Evolutionary conservation across 2,888 invertebrate genomes (phyloP), one percentile per base, ranked within the genome.

Genomic region (Nineta flava): DNA sequence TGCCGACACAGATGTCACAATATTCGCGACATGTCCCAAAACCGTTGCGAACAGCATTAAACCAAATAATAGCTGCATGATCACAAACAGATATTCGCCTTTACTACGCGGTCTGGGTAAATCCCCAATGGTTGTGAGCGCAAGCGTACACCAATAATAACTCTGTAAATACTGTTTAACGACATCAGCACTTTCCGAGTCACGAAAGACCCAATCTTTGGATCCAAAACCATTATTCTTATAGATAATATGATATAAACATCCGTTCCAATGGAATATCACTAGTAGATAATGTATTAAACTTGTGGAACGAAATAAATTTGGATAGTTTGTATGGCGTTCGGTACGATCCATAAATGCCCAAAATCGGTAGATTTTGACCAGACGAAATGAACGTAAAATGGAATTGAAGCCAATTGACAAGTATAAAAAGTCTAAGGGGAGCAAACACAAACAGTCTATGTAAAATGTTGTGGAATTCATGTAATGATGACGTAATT

Each of bases 221-320:
- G 87, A 87, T 62, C 91, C 91, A 71, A 92, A 92, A 59, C 90
- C 91, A 73, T 90, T 86, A 75, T 91, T 91, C 75, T 91, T 90
- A 77, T 88, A 84, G 67, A 94, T 90, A 68, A 96, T 86, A 77
- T 94, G 91, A 75, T 93, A 95, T 70, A 97, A 78, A 75, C 96
- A 97, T 65, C 95, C 95, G 72, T 97, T 97, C 96, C 96, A 97
- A 77, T 97, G 97, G 75, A 96, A 96, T 71, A 96, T 91, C 73
- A 94, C 94, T 73, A 95, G 76, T 65, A 95, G 80, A 76, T 94
- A 94, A 77, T 95, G 94, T 71, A 91, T 87, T 68, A 91, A 77
- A 70, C 88, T 87, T 61, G 86, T 84, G 61, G 90, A 88, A 65
- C 86, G 82, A 75, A 93, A 93, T 63, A 95, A 77, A 74, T 97